Percentiles rank a stretch among this genome's conserved stretches.
Conservation (phyloP, 2,113 vertebrate genomes). For the Ptilorrhoa leucosticta region DNA sequence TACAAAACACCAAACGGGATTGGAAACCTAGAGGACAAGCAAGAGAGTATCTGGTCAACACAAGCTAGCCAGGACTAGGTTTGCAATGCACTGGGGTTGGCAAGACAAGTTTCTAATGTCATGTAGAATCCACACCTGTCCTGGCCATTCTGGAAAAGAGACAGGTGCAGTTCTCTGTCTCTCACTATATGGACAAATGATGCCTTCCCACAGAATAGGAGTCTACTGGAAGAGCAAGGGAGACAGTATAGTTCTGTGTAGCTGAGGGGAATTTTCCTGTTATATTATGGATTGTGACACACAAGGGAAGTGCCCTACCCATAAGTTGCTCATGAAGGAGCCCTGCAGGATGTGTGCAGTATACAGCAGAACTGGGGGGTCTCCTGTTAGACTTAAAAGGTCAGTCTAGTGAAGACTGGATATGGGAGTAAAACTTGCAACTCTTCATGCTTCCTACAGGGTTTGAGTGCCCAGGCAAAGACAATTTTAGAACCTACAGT, state of each 20-base stretch:
- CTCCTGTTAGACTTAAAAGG: neutral
- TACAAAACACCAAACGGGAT: constrained; percentile 87
- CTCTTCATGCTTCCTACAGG: neutral
- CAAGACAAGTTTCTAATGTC: neutral
- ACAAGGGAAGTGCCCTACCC: neutral
- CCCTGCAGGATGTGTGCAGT: neutral
- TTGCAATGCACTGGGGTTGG: neutral
- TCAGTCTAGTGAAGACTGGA: neutral
- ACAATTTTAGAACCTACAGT: neutral
- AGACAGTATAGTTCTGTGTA: neutral
- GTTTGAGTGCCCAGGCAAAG: neutral
- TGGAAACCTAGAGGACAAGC: constrained; percentile 81
- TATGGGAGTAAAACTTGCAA: neutral
- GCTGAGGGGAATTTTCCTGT: neutral
- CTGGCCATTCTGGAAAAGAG: neutral
- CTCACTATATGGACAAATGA: neutral
- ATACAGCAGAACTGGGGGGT: neutral
- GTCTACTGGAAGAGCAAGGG: neutral
- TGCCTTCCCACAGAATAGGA: neutral
- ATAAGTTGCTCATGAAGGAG: neutral
- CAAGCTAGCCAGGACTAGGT: neutral
- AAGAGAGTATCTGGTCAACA: neutral
- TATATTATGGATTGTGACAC: neutral
- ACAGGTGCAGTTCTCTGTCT: neutral
- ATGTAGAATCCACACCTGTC: neutral